Conservation (phyloP, 2,113 vertebrate genomes). For the Channa argus region DNA sequence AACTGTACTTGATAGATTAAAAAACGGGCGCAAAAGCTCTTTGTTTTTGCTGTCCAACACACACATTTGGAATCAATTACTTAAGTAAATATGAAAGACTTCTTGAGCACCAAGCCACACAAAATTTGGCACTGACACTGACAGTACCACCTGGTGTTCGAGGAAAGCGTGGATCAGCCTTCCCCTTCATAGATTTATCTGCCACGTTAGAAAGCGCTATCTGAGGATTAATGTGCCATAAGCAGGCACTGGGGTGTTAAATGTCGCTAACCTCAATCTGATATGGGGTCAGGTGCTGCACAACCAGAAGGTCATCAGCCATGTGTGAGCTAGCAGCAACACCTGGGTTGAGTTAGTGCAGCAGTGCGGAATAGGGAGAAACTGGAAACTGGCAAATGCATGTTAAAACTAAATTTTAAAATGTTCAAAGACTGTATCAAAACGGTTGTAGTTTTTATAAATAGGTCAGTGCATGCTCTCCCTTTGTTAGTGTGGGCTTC, state of each 20-base stretch:
- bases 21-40: not conserved
- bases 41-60: not conserved
- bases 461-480: too few relatives aligned
- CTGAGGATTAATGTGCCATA: constrained; percentile 55
- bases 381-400: not conserved
- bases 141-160: constrained; percentile 1
- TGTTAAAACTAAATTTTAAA: too few relatives aligned
- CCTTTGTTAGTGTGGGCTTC: too few relatives aligned
- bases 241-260: constrained; percentile 55
- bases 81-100: too few relatives aligned
- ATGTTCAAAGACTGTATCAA: too few relatives aligned
- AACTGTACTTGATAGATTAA: constrained; percentile 4
- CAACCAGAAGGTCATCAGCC: constrained; percentile 42
- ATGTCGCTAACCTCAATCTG: constrained; percentile 60
- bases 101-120: not conserved
- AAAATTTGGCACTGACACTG: too few relatives aligned
- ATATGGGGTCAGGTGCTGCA: constrained; percentile 47
- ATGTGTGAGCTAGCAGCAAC: constrained; percentile 15
- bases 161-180: constrained; percentile 12
- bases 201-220: constrained; percentile 16
- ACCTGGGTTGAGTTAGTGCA: constrained; percentile 6
- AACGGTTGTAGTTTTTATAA: too few relatives aligned
- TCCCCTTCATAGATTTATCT: constrained; percentile 39
- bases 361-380: not conserved
- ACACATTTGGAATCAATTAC: too few relatives aligned